Percentiles rank a stretch among this genome's conserved stretches.
These are phyloP conservation scores for Drosophila stalkeri DNA, from an alignment of 2,888 invertebrate species.

Conservation along the genomic window DNA sequence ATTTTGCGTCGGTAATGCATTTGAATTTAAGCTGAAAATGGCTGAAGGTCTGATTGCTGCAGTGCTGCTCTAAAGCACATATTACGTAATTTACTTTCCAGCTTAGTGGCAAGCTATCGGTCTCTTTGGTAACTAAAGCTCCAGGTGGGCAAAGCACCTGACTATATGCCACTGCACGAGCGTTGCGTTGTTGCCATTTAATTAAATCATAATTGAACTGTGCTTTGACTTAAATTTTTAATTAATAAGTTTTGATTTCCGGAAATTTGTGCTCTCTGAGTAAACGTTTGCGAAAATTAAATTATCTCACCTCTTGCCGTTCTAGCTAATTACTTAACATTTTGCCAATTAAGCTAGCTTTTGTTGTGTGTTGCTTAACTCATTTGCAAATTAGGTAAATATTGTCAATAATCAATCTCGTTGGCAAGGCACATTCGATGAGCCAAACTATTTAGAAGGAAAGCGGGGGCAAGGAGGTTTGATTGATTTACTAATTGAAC, in stretches of 20 bases:
- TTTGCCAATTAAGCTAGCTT: conserved; percentile 5
- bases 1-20: conserved; percentile 8
- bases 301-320: neutral
- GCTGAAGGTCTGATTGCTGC: neutral
- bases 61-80: neutral
- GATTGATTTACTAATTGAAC: conserved; percentile 67
- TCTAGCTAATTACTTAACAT: conserved; percentile 19
- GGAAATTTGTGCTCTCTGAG: neutral
- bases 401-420: conserved; percentile 36
- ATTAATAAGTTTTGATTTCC: neutral
- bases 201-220: neutral
- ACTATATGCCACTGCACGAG: neutral
- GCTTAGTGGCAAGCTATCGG: neutral
- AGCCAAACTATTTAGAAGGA: conserved; percentile 3
- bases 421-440: conserved; percentile 8
- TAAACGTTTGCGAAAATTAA: neutral
- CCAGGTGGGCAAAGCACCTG: neutral
- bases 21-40: conserved; percentile 22
- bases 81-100: neutral
- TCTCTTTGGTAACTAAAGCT: neutral
- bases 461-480: conserved; percentile 21
- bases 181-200: neutral
- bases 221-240: neutral
- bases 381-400: conserved; percentile 54
- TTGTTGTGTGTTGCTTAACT: conserved; percentile 21